Evolutionary conservation across 2,888 invertebrate species (phyloP).

Genomic region (Mayetiola destructor): DNA sequence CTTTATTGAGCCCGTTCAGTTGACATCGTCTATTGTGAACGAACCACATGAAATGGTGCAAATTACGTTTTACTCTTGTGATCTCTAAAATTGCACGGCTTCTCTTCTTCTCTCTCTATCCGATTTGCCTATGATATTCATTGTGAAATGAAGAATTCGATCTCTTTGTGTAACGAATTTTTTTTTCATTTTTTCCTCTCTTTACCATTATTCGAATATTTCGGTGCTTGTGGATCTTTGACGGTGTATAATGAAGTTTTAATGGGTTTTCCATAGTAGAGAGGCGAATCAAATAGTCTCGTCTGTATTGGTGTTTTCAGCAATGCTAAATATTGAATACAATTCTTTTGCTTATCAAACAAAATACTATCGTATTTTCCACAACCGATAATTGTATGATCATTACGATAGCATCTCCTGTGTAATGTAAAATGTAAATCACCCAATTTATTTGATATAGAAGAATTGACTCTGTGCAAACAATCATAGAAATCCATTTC

Average conservation of each 20-base stretch:
- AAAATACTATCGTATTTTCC: conserved; percentile 26
- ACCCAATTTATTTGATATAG: conserved; percentile 28
- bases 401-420: conserved; percentile 26
- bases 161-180: too few relatives aligned
- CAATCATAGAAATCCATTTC: conserved; percentile 33
- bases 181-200: too few relatives aligned
- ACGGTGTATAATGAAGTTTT: background rate
- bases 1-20: too few relatives aligned
- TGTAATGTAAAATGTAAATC: conserved; percentile 28
- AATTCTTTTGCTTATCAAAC: conserved; percentile 23
- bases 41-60: too few relatives aligned
- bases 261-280: conserved; percentile 20
- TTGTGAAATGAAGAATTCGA: too few relatives aligned
- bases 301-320: conserved; percentile 23
- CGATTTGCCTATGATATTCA: too few relatives aligned
- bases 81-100: too few relatives aligned
- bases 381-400: conserved; percentile 27
- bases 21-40: too few relatives aligned
- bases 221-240: too few relatives aligned
- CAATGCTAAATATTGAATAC: conserved; percentile 30
- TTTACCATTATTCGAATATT: too few relatives aligned
- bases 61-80: too few relatives aligned
- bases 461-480: conserved; percentile 26
- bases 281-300: conserved; percentile 34
- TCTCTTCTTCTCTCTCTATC: too few relatives aligned